Evolutionary conservation across 2,888 invertebrate genomes (phyloP).

Genomic region (Parnassius glacialis): DNA sequence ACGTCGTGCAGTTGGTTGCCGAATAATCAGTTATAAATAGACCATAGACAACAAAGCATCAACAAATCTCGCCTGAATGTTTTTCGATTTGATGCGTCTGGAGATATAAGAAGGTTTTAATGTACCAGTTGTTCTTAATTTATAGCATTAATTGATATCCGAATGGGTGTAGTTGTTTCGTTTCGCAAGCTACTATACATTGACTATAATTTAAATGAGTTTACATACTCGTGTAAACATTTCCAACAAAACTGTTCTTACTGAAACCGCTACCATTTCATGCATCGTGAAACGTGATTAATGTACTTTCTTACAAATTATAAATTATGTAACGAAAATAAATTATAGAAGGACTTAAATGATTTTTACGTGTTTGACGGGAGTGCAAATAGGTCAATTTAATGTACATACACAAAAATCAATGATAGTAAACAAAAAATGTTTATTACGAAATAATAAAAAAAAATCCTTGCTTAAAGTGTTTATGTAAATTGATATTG

Average conservation of each 20-base stretch:
- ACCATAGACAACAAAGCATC: slow-evolving; percentile 65
- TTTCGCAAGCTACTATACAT: slow-evolving; percentile 14
- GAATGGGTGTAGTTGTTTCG: slow-evolving; percentile 10
- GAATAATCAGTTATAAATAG: slow-evolving; percentile 72
- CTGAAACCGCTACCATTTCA: slow-evolving; percentile 7
- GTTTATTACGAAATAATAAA: too few species aligned
- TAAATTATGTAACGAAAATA: not conserved
- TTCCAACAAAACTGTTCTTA: slow-evolving; percentile 12
- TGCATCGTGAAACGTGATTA: slow-evolving; percentile 7
- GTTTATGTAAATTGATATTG: too few species aligned
- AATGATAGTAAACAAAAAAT: too few species aligned
- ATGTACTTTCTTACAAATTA: slow-evolving; percentile 11
- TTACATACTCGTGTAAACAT: slow-evolving; percentile 9
- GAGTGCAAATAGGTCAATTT: too few species aligned
- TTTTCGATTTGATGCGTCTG: slow-evolving; percentile 42
- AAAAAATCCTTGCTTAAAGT: too few species aligned
- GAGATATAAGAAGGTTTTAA: slow-evolving; percentile 30
- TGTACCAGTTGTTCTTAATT: slow-evolving; percentile 40
- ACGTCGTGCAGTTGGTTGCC: slow-evolving; percentile 75
- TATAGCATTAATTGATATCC: slow-evolving; percentile 29
- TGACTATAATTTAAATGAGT: slow-evolving; percentile 12
- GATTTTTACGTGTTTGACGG: too few species aligned
- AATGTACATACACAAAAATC: too few species aligned
- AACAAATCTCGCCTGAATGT: slow-evolving; percentile 42
- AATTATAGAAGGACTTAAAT: too few species aligned